Evolutionary conservation across 30 jellyfish, hydroid and myxozoan genomes (phyloP), one percentile per base, ranked within the genome.

Genomic region (Phacellophora camtschatica): DNA sequence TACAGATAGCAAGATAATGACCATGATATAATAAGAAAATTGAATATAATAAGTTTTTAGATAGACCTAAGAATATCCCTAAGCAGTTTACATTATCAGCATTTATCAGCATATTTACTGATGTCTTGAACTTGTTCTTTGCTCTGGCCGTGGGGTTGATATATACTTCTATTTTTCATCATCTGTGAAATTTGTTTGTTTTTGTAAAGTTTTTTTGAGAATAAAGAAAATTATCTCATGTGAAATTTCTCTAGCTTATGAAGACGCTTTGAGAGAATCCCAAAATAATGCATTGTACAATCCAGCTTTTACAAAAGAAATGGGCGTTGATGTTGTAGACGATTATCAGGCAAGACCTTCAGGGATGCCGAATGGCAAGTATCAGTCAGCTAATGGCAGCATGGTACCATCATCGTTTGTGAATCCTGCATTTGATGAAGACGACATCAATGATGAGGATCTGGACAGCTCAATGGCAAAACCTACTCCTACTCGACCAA

Each of bases 401-500:
- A 48, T 66, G 25, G 70, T 83, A 57, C 88, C 91, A 27, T 78
- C 92, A 10, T 80, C 90, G 43, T 91, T 76, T 39, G 74, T 76
- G 20, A 94, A 94, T 35, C 95, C 88, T 10, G 99, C 97, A 24
- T 94, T 87, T 51, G 92, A 82, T 42, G 49, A 88, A 28, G 99
- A 86, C 61, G 99, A 91, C 30, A 76, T 64, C 54, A 92, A 79
- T 35, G 98, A 91, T 20, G 84, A 85, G 36, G 88, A 80, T 22
- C 75, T 80, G 0, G 91, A 80, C 9, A 64, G 83, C 72, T 80
- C 83, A 16, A 48, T 80, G 91, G 95, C 85, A 36, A 84, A 39
- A 62, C 88, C 95, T 15, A 80, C 70, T 10, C 61, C 88, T 1
- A 35, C 31, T 5, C 64, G 95, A 45, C 95, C 95, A 27, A 68